Evolutionary conservation across 2,797 vertebrate genomes (phyloP).

Genomic region (Somateria mollissima): DNA sequence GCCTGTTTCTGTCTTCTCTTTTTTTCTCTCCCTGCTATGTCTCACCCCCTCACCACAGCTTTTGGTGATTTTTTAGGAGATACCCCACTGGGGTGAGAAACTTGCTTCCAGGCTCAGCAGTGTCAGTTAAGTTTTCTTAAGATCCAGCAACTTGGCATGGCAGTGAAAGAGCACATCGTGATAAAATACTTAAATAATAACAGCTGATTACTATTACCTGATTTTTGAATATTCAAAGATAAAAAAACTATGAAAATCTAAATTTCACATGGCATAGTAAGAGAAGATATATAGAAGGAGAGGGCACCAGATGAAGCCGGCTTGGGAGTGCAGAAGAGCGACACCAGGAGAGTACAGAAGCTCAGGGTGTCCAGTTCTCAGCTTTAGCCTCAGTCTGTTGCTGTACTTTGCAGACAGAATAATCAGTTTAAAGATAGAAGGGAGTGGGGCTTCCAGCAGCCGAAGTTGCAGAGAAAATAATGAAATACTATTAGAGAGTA

Average conservation of each 20-base stretch:
- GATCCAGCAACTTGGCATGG: not conserved
- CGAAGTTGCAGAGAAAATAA: not conserved
- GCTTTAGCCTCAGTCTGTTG: not conserved
- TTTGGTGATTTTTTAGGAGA: not conserved
- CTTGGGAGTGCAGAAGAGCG: not conserved
- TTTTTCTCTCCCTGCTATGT: not conserved
- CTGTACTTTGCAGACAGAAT: not conserved
- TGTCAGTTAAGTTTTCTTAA: not conserved
- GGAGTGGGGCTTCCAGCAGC: not conserved
- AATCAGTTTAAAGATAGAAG: not conserved
- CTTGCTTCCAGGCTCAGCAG: not conserved
- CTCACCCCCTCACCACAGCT: accelerated
- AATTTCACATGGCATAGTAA: not conserved
- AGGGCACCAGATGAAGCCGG: not conserved
- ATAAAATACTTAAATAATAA: not conserved
- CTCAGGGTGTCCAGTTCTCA: not conserved
- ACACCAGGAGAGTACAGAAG: not conserved
- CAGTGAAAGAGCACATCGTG: not conserved
- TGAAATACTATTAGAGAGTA: not conserved
- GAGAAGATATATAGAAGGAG: not conserved
- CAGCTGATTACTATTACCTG: not conserved
- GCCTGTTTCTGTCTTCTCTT: not conserved
- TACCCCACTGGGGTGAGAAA: not conserved
- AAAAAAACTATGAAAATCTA: not conserved
- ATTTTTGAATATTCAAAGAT: not conserved